These are phyloP conservation scores for Caenorhabditis afra DNA, from an alignment of 2,888 invertebrate genomes.

Conservation along the genomic window DNA sequence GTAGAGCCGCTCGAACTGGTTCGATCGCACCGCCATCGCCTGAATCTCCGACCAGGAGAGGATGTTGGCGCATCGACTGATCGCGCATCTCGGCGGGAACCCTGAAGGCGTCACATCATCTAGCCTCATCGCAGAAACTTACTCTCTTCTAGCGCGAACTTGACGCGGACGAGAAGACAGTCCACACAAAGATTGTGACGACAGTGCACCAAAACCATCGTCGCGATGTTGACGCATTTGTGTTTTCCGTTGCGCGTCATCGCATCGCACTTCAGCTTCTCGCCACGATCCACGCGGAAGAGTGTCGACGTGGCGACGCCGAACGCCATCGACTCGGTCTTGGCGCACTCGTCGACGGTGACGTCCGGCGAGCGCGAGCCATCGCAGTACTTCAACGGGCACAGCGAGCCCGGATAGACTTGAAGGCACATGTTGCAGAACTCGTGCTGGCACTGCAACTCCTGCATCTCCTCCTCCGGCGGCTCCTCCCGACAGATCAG, in stretches of 20 bases:
- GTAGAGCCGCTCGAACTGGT: slow-evolving; percentile 36
- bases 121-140: too few relatives aligned
- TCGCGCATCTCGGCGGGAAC: slow-evolving; percentile 56
- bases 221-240: slow-evolving; percentile 68
- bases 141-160: slow-evolving; percentile 53
- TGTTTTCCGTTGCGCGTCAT: slow-evolving; percentile 21
- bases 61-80: slow-evolving; percentile 56
- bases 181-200: slow-evolving; percentile 71
- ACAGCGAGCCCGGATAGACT: slow-evolving; percentile 53
- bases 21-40: slow-evolving; percentile 32
- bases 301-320: slow-evolving; percentile 55
- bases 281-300: slow-evolving; percentile 48
- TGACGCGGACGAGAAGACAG: slow-evolving; percentile 61
- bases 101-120: too few relatives aligned
- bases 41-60: slow-evolving; percentile 57
- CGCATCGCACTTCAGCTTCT: slow-evolving; percentile 56
- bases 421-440: slow-evolving; percentile 64
- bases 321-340: slow-evolving; percentile 55
- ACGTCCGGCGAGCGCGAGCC: slow-evolving; percentile 65
- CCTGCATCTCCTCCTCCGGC: slow-evolving; percentile 60
- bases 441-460: slow-evolving; percentile 63
- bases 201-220: slow-evolving; percentile 67
- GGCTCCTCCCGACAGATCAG: slow-evolving; percentile 60
- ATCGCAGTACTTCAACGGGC: slow-evolving; percentile 64
- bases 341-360: slow-evolving; percentile 66